Evolutionary conservation across 2,113 vertebrate species (phyloP), one percentile per base, ranked within the genome.

Genomic region (Halichoerus grypus): DNA sequence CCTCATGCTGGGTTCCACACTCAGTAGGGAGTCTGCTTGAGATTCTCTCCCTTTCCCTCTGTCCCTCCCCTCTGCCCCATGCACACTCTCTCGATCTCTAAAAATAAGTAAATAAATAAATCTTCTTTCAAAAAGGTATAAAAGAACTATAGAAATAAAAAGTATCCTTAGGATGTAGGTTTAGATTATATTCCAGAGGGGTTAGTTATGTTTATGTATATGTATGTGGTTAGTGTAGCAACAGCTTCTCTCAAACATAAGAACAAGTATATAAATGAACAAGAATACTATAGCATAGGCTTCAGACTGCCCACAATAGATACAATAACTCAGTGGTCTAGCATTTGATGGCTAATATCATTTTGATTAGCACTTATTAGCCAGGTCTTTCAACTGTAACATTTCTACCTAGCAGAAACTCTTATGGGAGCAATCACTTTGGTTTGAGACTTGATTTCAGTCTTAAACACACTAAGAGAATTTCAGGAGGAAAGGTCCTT

Each of bases 401-500:
- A 49, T 67, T 77, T 94, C 87, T 61, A 80, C 72, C 67, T 88
- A 16, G 53, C 14, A 86, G 82, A 74, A 94, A 19, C 85, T 76
- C 71, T 84, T 39, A 51, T 5, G 57, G 65, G 53, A 88, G 15
- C 61, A 76, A 42, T 86, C 72, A 83, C 55, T 95, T 93, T 69
- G 81, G 9, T 51, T 42, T 86, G 86, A 93, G 55, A 88, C 63
- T 95, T 91, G 7, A 31, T 88, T 90, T 92, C 42, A 65, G 36
- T 55, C 88, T 31, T 91, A 63, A 92, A 77, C 65, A 31, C 61
- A 65, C 8, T 80, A 79, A 77, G 22, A 95, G 65, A 96, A 79
- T 81, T 92, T 95, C 82, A 95, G n/a, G 81, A 95, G 91, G 84
- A 95, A 87, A 80, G 83, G 72, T 49, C 36, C 46, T 69, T 22